A percentile compares a stretch with the other conserved stretches of the same genome.
Conservation (phyloP, 2,797 vertebrate species). For the Helicolenus hilgendorfi region DNA sequence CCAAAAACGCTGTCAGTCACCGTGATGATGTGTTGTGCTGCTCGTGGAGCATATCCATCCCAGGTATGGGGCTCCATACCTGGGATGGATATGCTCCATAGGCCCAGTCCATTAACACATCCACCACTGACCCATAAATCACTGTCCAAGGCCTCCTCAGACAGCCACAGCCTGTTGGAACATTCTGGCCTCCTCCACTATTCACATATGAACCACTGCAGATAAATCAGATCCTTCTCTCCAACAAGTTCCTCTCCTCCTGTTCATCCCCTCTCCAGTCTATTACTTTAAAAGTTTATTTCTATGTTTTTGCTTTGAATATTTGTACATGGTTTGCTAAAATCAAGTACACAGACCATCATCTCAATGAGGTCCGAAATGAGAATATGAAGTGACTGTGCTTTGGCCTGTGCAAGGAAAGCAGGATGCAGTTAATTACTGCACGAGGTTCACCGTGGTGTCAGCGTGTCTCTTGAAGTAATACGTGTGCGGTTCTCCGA, state of each 20-base stretch:
- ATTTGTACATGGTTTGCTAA: neutral
- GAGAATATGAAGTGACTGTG: conserved; percentile 12
- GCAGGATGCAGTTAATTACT: conserved; percentile 56
- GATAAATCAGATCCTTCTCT: conserved; percentile 79
- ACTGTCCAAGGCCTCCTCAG: conserved; percentile 83
- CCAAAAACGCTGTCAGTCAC: conserved; percentile 52
- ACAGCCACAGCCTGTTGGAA: conserved; percentile 76
- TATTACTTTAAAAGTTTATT: neutral
- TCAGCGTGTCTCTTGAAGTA: conserved; percentile 61
- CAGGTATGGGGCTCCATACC: conserved; percentile 55
- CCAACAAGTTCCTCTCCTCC: conserved; percentile 44
- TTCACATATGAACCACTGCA: conserved; percentile 72
- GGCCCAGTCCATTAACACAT: conserved; percentile 88
- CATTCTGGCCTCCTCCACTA: conserved; percentile 68
- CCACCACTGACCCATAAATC: conserved; percentile 87
- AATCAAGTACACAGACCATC: conserved; percentile 3
- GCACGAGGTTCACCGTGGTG: conserved; percentile 48
- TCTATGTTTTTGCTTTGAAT: neutral
- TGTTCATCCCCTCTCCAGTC: conserved; percentile 34
- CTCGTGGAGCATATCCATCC: conserved; percentile 58
- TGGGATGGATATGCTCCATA: conserved; percentile 81
- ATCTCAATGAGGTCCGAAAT: conserved; percentile 10
- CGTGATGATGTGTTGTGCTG: conserved; percentile 52
- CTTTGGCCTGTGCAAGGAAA: conserved; percentile 28
- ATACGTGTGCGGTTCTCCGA: conserved; percentile 42